phyloP scores from a whole-genome alignment of 2,888 invertebrate species.

The Nephrocerus scutellatus region DNA sequence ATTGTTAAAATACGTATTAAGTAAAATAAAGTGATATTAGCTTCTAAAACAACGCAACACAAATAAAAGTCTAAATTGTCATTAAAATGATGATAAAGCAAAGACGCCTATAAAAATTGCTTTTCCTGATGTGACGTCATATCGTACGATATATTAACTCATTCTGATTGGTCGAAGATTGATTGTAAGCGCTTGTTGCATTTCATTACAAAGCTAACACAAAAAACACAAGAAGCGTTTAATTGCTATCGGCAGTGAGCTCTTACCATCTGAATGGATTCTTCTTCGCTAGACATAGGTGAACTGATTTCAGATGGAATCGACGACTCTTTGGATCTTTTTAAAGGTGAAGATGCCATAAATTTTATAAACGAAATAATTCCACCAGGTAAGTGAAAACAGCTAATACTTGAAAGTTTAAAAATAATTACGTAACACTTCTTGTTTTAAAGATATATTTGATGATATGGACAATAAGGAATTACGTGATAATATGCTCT shows the following conservation, averaged over 20 bases:
- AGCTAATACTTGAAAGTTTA: background rate
- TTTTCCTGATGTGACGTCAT: slow-evolving; percentile 34
- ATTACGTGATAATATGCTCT: slow-evolving; percentile 31
- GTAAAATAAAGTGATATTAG: too few relatives aligned
- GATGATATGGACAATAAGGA: slow-evolving; percentile 38
- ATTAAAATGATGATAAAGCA: too few relatives aligned
- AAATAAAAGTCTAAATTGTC: too few relatives aligned
- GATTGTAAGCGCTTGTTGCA: too few relatives aligned
- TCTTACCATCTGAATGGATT: slow-evolving; percentile 22
- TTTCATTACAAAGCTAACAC: too few relatives aligned
- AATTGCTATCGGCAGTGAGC: too few relatives aligned
- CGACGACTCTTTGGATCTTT: slow-evolving; percentile 37
- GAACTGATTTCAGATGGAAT: slow-evolving; percentile 32
- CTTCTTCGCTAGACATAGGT: slow-evolving; percentile 33
- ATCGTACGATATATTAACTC: slow-evolving; percentile 44
- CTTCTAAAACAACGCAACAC: too few relatives aligned
- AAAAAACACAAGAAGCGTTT: too few relatives aligned
- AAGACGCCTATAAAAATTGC: too few relatives aligned
- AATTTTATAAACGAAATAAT: slow-evolving; percentile 44
- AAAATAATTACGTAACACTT: too few relatives aligned
- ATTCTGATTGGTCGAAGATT: slow-evolving; percentile 43
- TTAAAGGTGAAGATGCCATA: slow-evolving; percentile 43
- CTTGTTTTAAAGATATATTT: slow-evolving; percentile 32
- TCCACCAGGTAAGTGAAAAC: slow-evolving; percentile 30
- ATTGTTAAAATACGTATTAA: too few relatives aligned